phyloP scores from a whole-genome alignment of 2,888 invertebrate genomes.

The Dynastes hyllus region DNA sequence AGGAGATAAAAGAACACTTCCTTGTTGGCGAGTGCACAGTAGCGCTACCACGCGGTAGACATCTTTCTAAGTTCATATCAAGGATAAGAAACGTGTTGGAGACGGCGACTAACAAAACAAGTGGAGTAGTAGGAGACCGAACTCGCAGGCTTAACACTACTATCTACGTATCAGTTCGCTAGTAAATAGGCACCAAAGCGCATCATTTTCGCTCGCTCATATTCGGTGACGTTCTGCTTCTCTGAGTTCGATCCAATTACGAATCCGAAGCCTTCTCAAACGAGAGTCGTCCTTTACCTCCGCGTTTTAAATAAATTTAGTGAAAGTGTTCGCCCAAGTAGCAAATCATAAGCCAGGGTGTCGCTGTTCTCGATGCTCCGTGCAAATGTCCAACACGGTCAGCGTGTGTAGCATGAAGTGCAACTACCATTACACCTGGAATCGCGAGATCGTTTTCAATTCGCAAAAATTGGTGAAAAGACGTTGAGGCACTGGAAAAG shows the following conservation, averaged over 20 bases:
- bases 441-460: slow-evolving; percentile 93
- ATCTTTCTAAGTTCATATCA: slow-evolving; percentile 19
- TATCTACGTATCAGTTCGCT: slow-evolving; percentile 39
- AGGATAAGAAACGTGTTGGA: slow-evolving; percentile 43
- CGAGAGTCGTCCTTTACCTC: not conserved
- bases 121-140: slow-evolving; percentile 38
- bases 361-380: slow-evolving; percentile 63
- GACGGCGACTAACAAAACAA: slow-evolving; percentile 23
- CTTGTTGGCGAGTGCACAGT: slow-evolving; percentile 16
- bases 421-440: slow-evolving; percentile 94
- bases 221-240: not conserved
- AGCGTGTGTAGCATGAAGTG: slow-evolving; percentile 77
- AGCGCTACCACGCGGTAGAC: slow-evolving; percentile 30
- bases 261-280: not conserved
- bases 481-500: slow-evolving; percentile 78
- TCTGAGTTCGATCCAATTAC: not conserved
- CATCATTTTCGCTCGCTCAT: slow-evolving; percentile 8
- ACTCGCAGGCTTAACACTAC: slow-evolving; percentile 8
- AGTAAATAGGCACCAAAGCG: not conserved
- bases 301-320: slow-evolving; percentile 34
- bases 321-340: slow-evolving; percentile 49
- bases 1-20: slow-evolving; percentile 2
- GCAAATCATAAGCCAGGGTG: slow-evolving; percentile 30
- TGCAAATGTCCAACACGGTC: slow-evolving; percentile 67
- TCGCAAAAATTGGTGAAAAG: slow-evolving; percentile 94